Conservation (phyloP, 2,113 vertebrate species). For the Tachysurus vachellii region DNA sequence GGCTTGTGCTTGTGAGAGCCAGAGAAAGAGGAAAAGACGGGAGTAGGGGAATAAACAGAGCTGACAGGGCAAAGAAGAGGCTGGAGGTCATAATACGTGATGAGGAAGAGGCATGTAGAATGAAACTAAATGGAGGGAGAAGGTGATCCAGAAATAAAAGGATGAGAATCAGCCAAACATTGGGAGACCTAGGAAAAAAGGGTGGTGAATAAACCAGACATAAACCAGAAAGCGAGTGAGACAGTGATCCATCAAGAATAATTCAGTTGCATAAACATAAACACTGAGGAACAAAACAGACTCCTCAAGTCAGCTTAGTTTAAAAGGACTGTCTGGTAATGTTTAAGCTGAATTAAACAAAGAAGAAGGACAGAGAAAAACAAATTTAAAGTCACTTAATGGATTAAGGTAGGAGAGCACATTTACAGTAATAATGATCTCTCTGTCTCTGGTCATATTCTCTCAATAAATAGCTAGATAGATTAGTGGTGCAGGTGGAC, state of each 20-base stretch:
- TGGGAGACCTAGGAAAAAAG: not conserved
- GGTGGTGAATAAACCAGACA: slow-evolving; percentile 11
- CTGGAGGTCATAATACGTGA: slow-evolving; percentile 22
- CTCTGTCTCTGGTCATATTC: slow-evolving; percentile 24
- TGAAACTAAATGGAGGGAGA: slow-evolving; percentile 32
- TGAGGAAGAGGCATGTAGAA: slow-evolving; percentile 20
- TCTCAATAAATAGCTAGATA: slow-evolving; percentile 38
- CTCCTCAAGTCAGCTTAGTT: slow-evolving; percentile 19
- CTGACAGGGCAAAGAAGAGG: slow-evolving; percentile 38
- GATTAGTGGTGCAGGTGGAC: slow-evolving; percentile 13
- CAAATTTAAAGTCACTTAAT: slow-evolving; percentile 49
- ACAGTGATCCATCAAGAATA: slow-evolving; percentile 24
- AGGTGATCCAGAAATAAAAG: slow-evolving; percentile 17
- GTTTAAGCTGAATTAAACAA: slow-evolving; percentile 34
- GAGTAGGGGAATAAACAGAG: slow-evolving; percentile 31
- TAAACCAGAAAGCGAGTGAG: slow-evolving; percentile 29
- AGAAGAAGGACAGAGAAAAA: slow-evolving; percentile 39
- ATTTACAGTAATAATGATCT: slow-evolving; percentile 36
- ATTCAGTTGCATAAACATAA: slow-evolving; percentile 26
- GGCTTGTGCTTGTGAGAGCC: slow-evolving; percentile 4
- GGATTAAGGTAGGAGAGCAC: not conserved
- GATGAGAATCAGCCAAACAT: not conserved
- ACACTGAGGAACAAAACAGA: slow-evolving; percentile 20
- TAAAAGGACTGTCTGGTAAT: slow-evolving; percentile 26
- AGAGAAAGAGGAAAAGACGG: slow-evolving; percentile 29